A percentile compares a stretch with the other conserved stretches of the same genome.
These are phyloP conservation scores for Scaptomyza reducta DNA, from an alignment of 2,888 invertebrate genomes.

Conservation along the genomic window DNA sequence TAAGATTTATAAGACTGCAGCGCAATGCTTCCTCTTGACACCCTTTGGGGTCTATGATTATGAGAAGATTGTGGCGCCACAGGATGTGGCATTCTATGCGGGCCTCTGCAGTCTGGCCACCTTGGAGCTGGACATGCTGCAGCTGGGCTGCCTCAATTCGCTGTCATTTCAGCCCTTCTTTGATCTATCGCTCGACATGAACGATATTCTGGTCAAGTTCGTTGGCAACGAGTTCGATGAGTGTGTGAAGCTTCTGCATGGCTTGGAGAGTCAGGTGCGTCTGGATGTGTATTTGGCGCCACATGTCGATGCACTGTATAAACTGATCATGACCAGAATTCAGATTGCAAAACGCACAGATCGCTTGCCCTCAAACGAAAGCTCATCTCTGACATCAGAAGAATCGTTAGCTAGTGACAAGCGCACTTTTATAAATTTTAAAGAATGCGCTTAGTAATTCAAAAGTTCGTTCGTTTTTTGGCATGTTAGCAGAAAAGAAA, in stretches of 20 bases:
- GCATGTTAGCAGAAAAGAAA: no score
- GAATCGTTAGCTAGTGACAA: neutral
- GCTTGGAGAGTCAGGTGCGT: slow-evolving; percentile 48
- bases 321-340: slow-evolving; percentile 43
- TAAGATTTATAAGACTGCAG: slow-evolving; percentile 60
- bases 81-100: slow-evolving; percentile 59
- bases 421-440: neutral
- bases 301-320: slow-evolving; percentile 50
- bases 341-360: neutral
- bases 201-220: slow-evolving; percentile 38
- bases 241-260: slow-evolving; percentile 33
- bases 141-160: slow-evolving; percentile 36
- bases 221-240: slow-evolving; percentile 27
- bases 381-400: neutral
- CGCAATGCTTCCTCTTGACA: slow-evolving; percentile 53
- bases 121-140: slow-evolving; percentile 41
- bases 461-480: neutral
- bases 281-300: slow-evolving; percentile 65
- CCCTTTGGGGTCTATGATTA: slow-evolving; percentile 57
- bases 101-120: slow-evolving; percentile 62
- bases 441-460: neutral
- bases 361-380: neutral
- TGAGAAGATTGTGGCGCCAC: slow-evolving; percentile 55
- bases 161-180: slow-evolving; percentile 55
- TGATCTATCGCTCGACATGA: slow-evolving; percentile 41